Evolutionary conservation across 2,888 invertebrate genomes (phyloP).

Genomic region (Rugalucina vietnamica): DNA sequence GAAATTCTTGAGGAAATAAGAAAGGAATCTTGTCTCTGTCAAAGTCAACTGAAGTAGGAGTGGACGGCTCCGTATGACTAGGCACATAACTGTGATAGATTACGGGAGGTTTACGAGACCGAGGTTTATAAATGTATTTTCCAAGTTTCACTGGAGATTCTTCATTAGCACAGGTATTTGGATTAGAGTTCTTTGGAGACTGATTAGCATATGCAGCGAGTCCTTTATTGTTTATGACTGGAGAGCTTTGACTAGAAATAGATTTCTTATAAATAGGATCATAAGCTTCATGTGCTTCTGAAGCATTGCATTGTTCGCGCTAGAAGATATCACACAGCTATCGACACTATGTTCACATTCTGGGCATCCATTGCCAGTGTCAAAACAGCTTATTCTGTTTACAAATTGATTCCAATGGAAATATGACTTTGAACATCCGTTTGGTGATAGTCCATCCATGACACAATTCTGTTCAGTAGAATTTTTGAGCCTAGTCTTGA

Average conservation of each 20-base stretch:
- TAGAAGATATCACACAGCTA: background rate
- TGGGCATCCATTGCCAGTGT: background rate
- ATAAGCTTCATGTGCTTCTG: background rate
- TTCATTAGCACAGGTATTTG: background rate
- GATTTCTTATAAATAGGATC: background rate
- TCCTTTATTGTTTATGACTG: background rate
- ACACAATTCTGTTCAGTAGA: background rate
- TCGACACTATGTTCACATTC: background rate
- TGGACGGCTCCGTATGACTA: slow-evolving; percentile 36
- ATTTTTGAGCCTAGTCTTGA: background rate
- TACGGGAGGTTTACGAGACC: slow-evolving; percentile 9
- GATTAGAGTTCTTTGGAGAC: background rate
- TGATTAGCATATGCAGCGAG: background rate
- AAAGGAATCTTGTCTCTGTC: slow-evolving; percentile 48
- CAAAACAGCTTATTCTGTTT: background rate
- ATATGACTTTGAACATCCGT: background rate
- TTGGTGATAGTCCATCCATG: background rate
- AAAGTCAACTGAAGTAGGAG: slow-evolving; percentile 43
- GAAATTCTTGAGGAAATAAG: slow-evolving; percentile 50
- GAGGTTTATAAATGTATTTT: slow-evolving; percentile 51
- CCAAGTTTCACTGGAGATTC: slow-evolving; percentile 8
- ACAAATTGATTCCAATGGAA: background rate
- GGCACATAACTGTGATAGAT: slow-evolving; percentile 48
- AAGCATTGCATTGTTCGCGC: background rate
- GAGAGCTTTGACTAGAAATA: background rate